phyloP scores from a whole-genome alignment of 2,888 invertebrate species.

The Loripinus fragilis region DNA sequence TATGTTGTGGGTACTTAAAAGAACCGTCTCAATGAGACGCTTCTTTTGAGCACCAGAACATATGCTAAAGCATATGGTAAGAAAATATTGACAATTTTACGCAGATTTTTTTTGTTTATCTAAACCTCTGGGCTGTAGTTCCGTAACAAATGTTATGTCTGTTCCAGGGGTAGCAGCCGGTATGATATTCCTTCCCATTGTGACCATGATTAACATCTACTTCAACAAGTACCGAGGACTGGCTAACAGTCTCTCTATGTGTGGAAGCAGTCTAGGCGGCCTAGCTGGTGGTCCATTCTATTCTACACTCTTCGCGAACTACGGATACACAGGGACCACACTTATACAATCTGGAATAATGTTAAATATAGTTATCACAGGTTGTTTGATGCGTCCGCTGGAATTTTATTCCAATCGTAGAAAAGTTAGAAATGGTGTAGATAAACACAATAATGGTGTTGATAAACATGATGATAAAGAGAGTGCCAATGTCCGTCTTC shows the following conservation, averaged over 20 bases:
- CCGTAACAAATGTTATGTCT: too few species aligned
- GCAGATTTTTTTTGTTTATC: too few species aligned
- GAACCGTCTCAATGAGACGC: too few species aligned
- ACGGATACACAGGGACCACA: slow-evolving; percentile 48
- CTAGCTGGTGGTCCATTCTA: slow-evolving; percentile 47
- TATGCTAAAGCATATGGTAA: too few species aligned
- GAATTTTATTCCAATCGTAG: slow-evolving; percentile 14
- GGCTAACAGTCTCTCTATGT: slow-evolving; percentile 43
- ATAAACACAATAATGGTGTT: too few species aligned
- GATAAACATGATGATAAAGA: too few species aligned
- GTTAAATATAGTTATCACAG: slow-evolving; percentile 42
- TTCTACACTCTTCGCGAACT: slow-evolving; percentile 41
- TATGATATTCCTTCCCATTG: slow-evolving; percentile 25
- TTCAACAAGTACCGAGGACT: slow-evolving; percentile 51
- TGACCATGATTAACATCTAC: slow-evolving; percentile 43
- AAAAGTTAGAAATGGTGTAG: background rate
- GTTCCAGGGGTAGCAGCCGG: background rate
- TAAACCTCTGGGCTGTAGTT: too few species aligned
- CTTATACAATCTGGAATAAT: slow-evolving; percentile 42
- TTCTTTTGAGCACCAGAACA: too few species aligned
- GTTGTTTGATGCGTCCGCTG: slow-evolving; percentile 44
- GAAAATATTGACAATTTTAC: too few species aligned
- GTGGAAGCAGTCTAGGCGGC: slow-evolving; percentile 47
- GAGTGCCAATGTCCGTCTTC: too few species aligned
- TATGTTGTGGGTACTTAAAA: too few species aligned